Conservation (phyloP, 2,797 vertebrate genomes). For the Glyptemys insculpta region DNA sequence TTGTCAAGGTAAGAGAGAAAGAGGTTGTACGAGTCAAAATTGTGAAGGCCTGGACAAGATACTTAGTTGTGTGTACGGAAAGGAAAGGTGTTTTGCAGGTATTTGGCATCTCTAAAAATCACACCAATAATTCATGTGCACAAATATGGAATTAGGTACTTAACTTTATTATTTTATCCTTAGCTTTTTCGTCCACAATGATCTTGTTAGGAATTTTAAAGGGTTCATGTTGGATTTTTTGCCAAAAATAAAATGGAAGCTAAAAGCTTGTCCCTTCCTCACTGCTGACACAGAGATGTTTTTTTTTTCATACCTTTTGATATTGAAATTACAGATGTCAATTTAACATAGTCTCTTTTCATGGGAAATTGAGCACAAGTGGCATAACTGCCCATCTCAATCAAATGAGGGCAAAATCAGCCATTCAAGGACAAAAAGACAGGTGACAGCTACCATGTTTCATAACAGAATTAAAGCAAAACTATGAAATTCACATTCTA, state of each 20-base stretch:
- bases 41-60: neutral
- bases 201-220: neutral
- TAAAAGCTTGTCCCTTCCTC: neutral
- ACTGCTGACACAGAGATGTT: neutral
- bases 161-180: neutral
- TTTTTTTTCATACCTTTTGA: neutral
- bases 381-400: neutral
- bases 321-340: neutral
- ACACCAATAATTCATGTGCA: neutral
- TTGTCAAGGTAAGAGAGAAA: neutral
- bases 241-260: neutral
- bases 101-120: neutral
- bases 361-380: neutral
- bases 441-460: neutral
- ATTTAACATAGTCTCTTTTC: neutral
- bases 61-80: neutral
- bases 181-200: neutral
- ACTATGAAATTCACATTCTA: neutral
- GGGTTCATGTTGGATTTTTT: neutral
- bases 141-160: neutral
- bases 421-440: neutral
- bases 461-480: neutral
- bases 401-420: neutral
- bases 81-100: neutral
- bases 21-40: neutral